Evolutionary conservation across 2,113 vertebrate species (phyloP).

Genomic region (Antigone vipio): DNA sequence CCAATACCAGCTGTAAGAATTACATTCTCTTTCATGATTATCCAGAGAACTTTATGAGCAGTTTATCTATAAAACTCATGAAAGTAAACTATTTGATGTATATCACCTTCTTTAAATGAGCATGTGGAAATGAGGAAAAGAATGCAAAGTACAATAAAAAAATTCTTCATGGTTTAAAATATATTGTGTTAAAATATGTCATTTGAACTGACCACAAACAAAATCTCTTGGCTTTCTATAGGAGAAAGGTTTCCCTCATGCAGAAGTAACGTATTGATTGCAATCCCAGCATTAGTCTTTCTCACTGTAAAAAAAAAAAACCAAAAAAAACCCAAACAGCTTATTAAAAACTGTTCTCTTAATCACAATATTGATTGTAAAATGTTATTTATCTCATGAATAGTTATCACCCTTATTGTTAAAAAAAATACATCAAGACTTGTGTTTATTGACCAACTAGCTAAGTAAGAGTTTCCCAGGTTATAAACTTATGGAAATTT

Average conservation of each 20-base stretch:
- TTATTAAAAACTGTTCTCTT: background rate
- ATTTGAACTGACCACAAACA: background rate
- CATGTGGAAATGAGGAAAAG: background rate
- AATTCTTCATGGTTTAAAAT: background rate
- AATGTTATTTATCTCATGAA: constrained; percentile 46
- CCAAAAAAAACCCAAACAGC: background rate
- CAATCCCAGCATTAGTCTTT: background rate
- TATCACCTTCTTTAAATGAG: background rate
- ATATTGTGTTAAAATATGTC: background rate
- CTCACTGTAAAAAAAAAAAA: background rate
- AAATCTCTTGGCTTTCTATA: background rate
- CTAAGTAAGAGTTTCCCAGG: background rate
- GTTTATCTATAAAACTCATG: background rate
- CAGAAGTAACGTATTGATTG: background rate
- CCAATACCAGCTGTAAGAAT: background rate
- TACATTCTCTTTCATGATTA: background rate
- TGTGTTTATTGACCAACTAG: background rate
- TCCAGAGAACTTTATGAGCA: background rate
- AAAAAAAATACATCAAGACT: background rate
- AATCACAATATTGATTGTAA: background rate
- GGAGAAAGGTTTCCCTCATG: background rate
- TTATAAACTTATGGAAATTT: background rate
- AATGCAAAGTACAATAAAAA: background rate
- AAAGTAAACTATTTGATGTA: background rate
- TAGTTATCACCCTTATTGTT: background rate